Base-by-base conservation (phyloP, 2,113 vertebrate species). In the Hipposideros armiger region DNA sequence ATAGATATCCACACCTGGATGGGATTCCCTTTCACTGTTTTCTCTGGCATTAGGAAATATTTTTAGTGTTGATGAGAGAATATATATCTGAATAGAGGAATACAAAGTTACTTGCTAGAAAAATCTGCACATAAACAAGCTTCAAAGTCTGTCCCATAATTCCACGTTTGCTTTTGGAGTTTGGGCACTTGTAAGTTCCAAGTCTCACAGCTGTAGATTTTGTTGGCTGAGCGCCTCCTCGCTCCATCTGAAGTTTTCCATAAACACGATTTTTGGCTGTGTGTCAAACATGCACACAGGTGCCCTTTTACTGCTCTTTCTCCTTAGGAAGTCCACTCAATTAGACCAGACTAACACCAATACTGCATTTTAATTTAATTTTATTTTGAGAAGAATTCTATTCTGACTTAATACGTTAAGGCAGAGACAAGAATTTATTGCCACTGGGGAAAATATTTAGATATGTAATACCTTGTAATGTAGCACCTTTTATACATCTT, bases 261-360 rank as follows among this genome's bases (percentile, higher is more conserved):
- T 99, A 99, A 99, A 99, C 98, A 99, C 90, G 60, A 22, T 74
- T 97, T 96, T 97, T 98, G 98, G 98, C 98, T 95, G 95, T 78
- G 95, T 93, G 98, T 98, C 98, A 99, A 92, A 60, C 96, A 98
- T 94, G 97, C 98, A 98, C 98, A 97, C 98, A 98, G 98, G 98
- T 99, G 98, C 98, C 98, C 98, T 98, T 98, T 98, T 94, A 93
- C 97, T 98, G 98, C 97, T 98, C 98, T 97, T 98, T 98, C 98
- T 98, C 98, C 98, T 98, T 97, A 98, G 98, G 98, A 98, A 98
- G 98, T 98, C 98, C 95, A 90, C 96, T 97, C 98, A 98, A 90
- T 98, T 97, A 98, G 98, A 97, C 93, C 91, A 95, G 97, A 94
- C 97, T 97, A 97, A 97, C 97, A 87, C 84, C 96, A 95, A 74